Evolutionary conservation across 2,888 invertebrate genomes (phyloP), one percentile per base, ranked within the genome.

Genomic region (Drosophila quinaria): DNA sequence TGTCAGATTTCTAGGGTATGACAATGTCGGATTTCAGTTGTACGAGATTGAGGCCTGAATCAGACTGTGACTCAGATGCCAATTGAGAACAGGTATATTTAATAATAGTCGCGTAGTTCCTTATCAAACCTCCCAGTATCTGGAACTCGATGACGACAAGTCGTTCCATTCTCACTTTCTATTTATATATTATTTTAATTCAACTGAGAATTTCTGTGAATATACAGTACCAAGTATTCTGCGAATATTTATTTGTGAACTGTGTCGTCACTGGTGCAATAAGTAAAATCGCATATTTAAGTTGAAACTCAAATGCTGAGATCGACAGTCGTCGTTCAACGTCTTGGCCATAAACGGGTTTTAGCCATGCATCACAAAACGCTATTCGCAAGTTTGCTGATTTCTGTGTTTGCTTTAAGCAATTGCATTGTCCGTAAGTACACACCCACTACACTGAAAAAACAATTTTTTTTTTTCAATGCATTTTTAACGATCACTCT

Each of bases 371-470:
- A 33, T 1, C 33, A 9, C 1, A 9, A 1, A n/a, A 33, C 6
- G 3, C 5, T 55, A 5, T 15, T 60, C 2, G 44, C 22, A 1
- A n/a, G 1, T 11, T 42, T 11, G 11, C 15, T 60, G 9, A 9
- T 67, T 15, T 37, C 29, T 13, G 19, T 22, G 5, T 3, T 51
- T 13, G 33, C 44, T 0, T 3, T 29, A 9, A 17, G 42, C 54
- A 52, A 5, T 51, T 46, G 54, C 42, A 37, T 55, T 31, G 19
- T 37, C 2, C 37, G 68, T 68, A 31, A 58, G 66, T 68, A 10
- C 2, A 46, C 4, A 47, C 31, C 3, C 41, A 1, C 8, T 37
- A n/a, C 37, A 37, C 8, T n/a, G 37, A 37, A 37, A 37, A n/a
- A 37, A 8, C 1, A 5, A 25, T 25, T 8, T 0, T 6, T 31